phyloP scores from a whole-genome alignment of 2,797 vertebrate genomes.

The Rhynchotus rufescens region DNA sequence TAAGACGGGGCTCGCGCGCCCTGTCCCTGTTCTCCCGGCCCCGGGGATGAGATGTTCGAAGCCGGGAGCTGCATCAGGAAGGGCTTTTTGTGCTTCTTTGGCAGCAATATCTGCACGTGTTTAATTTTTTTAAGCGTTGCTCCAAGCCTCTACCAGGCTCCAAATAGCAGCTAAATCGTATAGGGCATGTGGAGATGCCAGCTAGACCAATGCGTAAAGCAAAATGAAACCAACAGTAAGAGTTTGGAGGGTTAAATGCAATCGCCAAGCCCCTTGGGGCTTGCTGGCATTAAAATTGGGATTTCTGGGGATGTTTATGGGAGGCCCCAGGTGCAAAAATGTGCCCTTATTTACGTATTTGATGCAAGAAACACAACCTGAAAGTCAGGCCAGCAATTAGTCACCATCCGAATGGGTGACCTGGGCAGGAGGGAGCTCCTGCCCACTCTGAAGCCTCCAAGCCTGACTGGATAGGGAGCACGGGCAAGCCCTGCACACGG shows the following conservation, averaged over 20 bases:
- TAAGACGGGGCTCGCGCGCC: neutral
- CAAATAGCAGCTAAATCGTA: neutral
- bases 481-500: accelerated
- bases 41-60: neutral
- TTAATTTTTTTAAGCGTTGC: neutral
- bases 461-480: neutral
- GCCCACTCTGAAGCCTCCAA: neutral
- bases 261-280: accelerated
- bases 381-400: accelerated
- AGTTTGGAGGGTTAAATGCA: slow-evolving; percentile 34
- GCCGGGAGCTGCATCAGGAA: accelerated
- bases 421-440: neutral
- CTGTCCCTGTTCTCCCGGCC: neutral
- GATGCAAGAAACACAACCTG: neutral
- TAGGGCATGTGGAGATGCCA: neutral
- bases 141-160: neutral
- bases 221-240: neutral
- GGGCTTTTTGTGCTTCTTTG: neutral
- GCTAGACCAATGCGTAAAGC: neutral
- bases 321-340: neutral
- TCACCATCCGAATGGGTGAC: neutral
- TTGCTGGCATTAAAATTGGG: neutral
- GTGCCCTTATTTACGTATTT: accelerated
- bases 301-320: neutral
- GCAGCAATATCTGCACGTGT: neutral